Conservation (phyloP, 1,140 invertebrate species). For the Drosophila subpulchrella region DNA sequence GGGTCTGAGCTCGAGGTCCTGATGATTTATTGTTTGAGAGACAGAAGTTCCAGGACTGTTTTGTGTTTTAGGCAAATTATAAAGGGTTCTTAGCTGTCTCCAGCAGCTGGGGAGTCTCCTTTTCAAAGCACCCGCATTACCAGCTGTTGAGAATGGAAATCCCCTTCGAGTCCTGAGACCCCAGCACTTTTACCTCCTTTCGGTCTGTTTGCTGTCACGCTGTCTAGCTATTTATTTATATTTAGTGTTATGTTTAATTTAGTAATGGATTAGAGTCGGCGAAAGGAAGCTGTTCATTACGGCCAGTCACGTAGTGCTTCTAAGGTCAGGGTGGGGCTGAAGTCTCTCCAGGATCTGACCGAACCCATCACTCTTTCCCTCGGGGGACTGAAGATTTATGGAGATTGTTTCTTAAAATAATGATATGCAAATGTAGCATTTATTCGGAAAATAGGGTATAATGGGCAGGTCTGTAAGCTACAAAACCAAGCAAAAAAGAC, state of each 20-base stretch:
- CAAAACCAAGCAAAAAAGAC: no score
- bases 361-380: slow-evolving; percentile 9
- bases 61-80: slow-evolving; percentile 71
- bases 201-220: slow-evolving; percentile 75
- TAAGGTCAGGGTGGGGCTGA: slow-evolving; percentile 1
- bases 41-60: slow-evolving; percentile 55
- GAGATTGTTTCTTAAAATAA: slow-evolving; percentile 58
- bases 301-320: slow-evolving; percentile 62
- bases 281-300: slow-evolving; percentile 61
- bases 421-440: slow-evolving; percentile 39
- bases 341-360: slow-evolving; percentile 7
- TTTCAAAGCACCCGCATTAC: slow-evolving; percentile 20
- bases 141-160: not conserved
- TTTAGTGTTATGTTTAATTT: slow-evolving; percentile 81
- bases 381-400: slow-evolving; percentile 65
- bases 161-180: not conserved
- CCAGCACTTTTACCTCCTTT: slow-evolving; percentile 22
- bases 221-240: slow-evolving; percentile 82
- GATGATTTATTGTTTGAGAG: slow-evolving; percentile 79
- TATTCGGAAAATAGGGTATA: not conserved
- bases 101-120: slow-evolving; percentile 25
- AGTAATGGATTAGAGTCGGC: slow-evolving; percentile 75
- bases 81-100: slow-evolving; percentile 73
- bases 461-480: not conserved
- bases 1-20: slow-evolving; percentile 12